Evolutionary conservation across 1,140 invertebrate genomes (phyloP), one percentile per base, ranked within the genome.

Genomic region (Aphidius gifuensis): DNA sequence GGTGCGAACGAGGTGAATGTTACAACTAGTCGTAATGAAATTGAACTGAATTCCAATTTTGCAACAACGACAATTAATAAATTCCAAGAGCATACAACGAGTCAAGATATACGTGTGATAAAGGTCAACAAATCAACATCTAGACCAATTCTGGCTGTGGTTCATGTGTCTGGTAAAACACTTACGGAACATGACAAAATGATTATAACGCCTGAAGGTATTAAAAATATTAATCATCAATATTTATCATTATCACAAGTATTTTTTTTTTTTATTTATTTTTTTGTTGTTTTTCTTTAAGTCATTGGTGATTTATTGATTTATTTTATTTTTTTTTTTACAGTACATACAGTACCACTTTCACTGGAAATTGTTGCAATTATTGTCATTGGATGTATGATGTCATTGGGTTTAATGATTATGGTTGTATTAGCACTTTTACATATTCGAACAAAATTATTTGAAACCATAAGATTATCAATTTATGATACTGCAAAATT

Each of bases 311-410:
- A 21, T 6, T 44, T 44, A 8, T 5, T 21, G 23, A n/a, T 56
- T 56, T 16, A 21, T 44, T 56, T 56, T 16, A 16, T n/a, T 43
- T 57, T 3, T 4, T 46, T 44, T 57, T 69, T 39, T 48, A 61
- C 45, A 51, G 67, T 7, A 16, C 67, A 50, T 43, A 42, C 71
- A 5, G 11, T 69, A 44, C 68, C 71, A 3, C 66, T 74, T 8
- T 71, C 76, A 9, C 47, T 76, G 8, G 78, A 81, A 67, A 66
- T 80, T 8, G 72, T 71, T 1, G 68, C 73, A 1, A 68, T 80
- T 45, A 78, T 80, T 46, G 70, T 79, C 38, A 68, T 81, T 16
- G 77, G 77, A 3, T 74, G 71, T n/a, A 74, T 80, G 61, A 71
- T 80, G 39, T 78, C 74, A 4, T 68, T 80, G 32, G 77, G 75